These are phyloP conservation scores for Brachionus calyciflorus DNA, from an alignment of 1,140 invertebrate genomes.

Conservation along the genomic window DNA sequence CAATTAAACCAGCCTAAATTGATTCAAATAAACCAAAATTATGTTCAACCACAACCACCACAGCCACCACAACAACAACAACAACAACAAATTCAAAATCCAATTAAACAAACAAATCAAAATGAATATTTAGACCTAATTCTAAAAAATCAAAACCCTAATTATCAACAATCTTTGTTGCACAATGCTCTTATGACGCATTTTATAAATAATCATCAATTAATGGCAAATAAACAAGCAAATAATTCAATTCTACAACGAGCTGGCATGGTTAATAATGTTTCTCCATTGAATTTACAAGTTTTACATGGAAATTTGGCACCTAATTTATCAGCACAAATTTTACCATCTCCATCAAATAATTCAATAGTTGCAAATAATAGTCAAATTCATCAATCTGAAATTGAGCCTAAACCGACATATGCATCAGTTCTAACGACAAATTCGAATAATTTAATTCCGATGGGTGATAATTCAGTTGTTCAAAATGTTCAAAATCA, in stretches of 20 bases:
- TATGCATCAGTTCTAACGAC: neutral
- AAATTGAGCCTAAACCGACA: neutral
- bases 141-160: neutral
- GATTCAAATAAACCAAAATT: neutral
- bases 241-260: too few relatives aligned
- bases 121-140: neutral
- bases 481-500: neutral
- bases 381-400: neutral
- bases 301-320: neutral
- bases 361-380: neutral
- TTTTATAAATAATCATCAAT: neutral
- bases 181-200: constrained; percentile 4
- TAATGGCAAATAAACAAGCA: neutral
- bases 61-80: neutral
- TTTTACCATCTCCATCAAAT: neutral
- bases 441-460: neutral
- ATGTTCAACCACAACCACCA: neutral
- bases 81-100: neutral
- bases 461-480: neutral
- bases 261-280: neutral
- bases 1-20: neutral
- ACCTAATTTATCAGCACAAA: neutral
- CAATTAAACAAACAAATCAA: neutral
- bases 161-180: neutral
- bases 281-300: neutral